These are phyloP conservation scores for Spodoptera littoralis DNA, from an alignment of 2,888 invertebrate species.

Conservation along the genomic window DNA sequence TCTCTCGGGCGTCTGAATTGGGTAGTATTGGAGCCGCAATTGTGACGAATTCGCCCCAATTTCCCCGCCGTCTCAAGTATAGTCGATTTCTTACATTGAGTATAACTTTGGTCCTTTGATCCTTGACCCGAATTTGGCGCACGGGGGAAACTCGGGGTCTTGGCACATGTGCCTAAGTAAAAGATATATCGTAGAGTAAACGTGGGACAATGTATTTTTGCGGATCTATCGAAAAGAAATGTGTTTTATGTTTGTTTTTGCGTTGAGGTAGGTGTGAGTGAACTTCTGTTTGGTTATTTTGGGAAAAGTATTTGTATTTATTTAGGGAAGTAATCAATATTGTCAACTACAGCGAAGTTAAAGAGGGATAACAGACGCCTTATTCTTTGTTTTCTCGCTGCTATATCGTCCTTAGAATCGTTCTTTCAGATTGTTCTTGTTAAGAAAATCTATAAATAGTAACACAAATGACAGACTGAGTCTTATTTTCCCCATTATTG, in stretches of 20 bases:
- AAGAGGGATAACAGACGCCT: not conserved
- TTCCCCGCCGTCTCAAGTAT: constrained; percentile 26
- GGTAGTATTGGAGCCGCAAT: constrained; percentile 34
- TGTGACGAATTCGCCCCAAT: constrained; percentile 51
- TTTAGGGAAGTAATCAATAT: constrained; percentile 21
- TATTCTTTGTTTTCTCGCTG: not conserved
- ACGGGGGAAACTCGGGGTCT: constrained; percentile 33
- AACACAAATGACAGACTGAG: not conserved
- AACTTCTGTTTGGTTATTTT: constrained; percentile 18
- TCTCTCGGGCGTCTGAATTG: constrained; percentile 36
- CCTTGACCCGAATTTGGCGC: constrained; percentile 55
- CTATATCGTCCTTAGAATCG: not conserved
- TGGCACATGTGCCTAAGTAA: constrained; percentile 33
- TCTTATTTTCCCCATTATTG: not conserved
- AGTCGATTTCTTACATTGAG: constrained; percentile 30
- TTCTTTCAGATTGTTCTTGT: not conserved
- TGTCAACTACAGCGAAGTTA: constrained; percentile 11
- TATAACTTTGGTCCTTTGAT: constrained; percentile 47
- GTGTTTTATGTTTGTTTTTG: constrained; percentile 9
- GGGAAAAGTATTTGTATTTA: constrained; percentile 11
- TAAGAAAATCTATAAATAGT: not conserved
- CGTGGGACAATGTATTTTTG: constrained; percentile 24
- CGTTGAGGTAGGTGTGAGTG: constrained; percentile 1
- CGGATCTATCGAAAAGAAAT: constrained; percentile 19
- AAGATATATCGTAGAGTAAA: constrained; percentile 33